Base-by-base conservation (phyloP, 2,797 vertebrate species). In the Lindbergichthys nudifrons region DNA sequence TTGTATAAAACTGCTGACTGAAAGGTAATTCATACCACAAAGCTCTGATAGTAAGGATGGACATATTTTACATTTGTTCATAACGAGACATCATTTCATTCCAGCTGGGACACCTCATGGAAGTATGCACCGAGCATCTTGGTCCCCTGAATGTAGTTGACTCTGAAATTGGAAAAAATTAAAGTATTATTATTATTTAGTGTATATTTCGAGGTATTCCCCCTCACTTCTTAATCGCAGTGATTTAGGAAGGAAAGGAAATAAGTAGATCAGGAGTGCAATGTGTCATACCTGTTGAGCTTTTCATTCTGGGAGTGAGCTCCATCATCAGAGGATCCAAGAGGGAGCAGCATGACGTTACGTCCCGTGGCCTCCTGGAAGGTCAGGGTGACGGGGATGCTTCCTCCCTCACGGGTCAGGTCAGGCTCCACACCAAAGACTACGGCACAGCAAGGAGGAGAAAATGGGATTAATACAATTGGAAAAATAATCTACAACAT, bases 281-380 rank as follows among this genome's bases (percentile, higher is more conserved):
- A 14, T 21, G 11, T 4, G 52, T 73, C 21, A 77, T 87, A 99
- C 98, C 97, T 96, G 92, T 99, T 99, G 67, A 99, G 53, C 81
- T 99, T 99, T 76, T 99, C 98, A 21, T 99, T 99, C 92, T 99
- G 98, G 8, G 98, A 99, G 88, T 99, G 98, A 26, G 98, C 98
- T 0, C 98, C 97, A 1, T 99, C 98, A 19, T 99, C 98, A 0
- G 96, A 96, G 6, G 98, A 96, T 15, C 98, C 98, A 13, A 99
- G 66, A 2, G 98, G 98, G 65, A 99, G 95, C 65, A 99, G 92
- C 98, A 99, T 98, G 62, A 99, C 97, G 3, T 97, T 99, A 59
- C 96, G 96, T 53, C 98, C 98, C 0, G 98, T 99, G 62, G 96
- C 97, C 89, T 99, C 97, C 91, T 99, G 97, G 87, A 99, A 99